Conservation (phyloP, 2,888 invertebrate genomes). For the Smittia sp. region DNA sequence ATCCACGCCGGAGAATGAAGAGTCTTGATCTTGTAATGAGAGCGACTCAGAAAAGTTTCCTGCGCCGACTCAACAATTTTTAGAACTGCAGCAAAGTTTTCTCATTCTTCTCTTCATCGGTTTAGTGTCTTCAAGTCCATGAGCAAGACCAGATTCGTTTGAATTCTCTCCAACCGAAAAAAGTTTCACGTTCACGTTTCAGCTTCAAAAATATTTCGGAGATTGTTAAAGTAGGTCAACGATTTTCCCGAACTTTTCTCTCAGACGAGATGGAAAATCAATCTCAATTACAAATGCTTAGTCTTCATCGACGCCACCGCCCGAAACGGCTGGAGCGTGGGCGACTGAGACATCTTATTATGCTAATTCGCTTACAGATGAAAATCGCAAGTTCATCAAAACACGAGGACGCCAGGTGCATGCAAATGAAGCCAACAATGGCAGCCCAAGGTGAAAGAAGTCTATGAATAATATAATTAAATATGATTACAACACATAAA, state of each 20-base stretch:
- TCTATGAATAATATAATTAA: too few species aligned
- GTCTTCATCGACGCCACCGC: conserved; percentile 4
- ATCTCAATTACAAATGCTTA: conserved; percentile 29
- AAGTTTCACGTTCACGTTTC: background rate
- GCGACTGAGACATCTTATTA: background rate
- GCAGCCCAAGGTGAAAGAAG: too few species aligned
- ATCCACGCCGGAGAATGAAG: too few species aligned
- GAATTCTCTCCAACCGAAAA: background rate
- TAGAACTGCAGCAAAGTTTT: too few species aligned
- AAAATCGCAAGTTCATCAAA: too few species aligned
- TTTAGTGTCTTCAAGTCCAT: background rate
- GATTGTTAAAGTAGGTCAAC: background rate
- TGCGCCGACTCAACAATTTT: too few species aligned
- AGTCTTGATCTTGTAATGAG: too few species aligned
- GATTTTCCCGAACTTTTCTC: background rate
- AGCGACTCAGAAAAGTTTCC: too few species aligned
- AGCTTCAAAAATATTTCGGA: background rate
- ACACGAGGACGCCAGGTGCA: too few species aligned
- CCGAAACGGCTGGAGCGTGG: background rate
- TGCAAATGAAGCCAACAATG: too few species aligned
- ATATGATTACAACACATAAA: too few species aligned
- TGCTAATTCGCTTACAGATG: background rate
- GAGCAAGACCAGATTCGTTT: background rate
- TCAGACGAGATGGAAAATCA: conserved; percentile 3
- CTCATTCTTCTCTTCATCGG: background rate